phyloP scores from a whole-genome alignment of 2,888 invertebrate genomes.

The Bimastos eiseni region DNA sequence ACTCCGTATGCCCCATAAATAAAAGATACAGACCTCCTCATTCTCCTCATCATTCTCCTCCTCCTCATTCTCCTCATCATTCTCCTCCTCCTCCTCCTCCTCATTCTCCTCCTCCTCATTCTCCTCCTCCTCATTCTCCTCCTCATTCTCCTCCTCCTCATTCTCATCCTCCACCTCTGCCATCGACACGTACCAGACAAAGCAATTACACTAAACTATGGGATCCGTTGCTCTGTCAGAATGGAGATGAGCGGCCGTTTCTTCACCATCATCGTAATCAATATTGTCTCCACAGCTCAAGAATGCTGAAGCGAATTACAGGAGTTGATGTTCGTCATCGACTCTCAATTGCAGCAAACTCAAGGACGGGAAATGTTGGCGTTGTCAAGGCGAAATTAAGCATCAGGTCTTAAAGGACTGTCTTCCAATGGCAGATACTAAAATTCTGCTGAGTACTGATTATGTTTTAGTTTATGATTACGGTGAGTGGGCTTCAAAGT shows the following conservation, averaged over 20 bases:
- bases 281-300: background rate
- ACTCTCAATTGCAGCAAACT: background rate
- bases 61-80: no score
- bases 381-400: background rate
- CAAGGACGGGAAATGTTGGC: background rate
- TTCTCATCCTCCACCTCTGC: no score
- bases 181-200: conserved; percentile 13
- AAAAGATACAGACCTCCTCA: background rate
- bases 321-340: background rate
- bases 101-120: no score
- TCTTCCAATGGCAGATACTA: background rate
- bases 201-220: conserved; percentile 6
- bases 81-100: no score
- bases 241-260: background rate
- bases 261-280: background rate
- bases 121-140: no score
- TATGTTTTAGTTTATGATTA: background rate
- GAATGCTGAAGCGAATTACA: background rate
- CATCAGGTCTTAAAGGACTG: background rate
- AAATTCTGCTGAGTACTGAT: background rate
- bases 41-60: no score
- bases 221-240: background rate
- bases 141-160: no score
- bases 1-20: conserved; percentile 2
- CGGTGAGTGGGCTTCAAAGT: background rate